phyloP scores from a whole-genome alignment of 1,140 invertebrate genomes.

The Zaprionus inermis region DNA sequence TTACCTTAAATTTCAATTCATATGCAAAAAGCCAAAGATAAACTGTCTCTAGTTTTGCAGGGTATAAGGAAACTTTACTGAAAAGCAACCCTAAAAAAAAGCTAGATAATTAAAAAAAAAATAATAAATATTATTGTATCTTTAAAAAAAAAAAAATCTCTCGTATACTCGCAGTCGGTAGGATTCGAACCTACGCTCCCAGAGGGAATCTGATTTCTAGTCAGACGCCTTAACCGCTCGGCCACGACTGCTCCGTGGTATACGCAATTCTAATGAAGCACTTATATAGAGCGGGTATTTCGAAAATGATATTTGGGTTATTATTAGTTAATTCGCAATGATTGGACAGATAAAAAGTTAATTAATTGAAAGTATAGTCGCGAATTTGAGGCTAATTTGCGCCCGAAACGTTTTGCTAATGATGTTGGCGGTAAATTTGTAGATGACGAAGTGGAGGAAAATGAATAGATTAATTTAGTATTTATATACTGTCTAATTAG shows the following conservation, averaged over 20 bases:
- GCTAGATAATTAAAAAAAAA: not conserved
- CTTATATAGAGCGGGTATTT: not conserved
- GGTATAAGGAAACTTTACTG: too few relatives aligned
- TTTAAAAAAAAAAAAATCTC: not conserved
- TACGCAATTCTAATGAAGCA: not conserved
- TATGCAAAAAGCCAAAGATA: not conserved
- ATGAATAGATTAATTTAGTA: too few relatives aligned
- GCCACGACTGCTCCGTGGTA: slow-evolving; percentile 88
- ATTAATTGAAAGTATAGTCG: not conserved
- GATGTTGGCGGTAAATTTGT: too few relatives aligned
- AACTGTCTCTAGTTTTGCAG: too few relatives aligned
- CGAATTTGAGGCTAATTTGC: not conserved
- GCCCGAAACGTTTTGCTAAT: too few relatives aligned
- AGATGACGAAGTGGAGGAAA: too few relatives aligned
- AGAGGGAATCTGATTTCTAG: slow-evolving; percentile 94
- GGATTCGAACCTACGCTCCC: slow-evolving; percentile 94
- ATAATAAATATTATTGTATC: not conserved
- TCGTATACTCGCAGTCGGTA: slow-evolving; percentile 88
- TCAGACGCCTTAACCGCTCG: slow-evolving; percentile 94
- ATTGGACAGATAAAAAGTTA: not conserved
- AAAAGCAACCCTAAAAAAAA: not conserved
- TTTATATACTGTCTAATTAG: not conserved
- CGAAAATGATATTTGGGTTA: not conserved
- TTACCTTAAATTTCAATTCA: not conserved
- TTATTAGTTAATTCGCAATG: not conserved